These are phyloP conservation scores for Macrotrachela quadricornifera DNA, from an alignment of 1,140 invertebrate species.

Conservation along the genomic window DNA sequence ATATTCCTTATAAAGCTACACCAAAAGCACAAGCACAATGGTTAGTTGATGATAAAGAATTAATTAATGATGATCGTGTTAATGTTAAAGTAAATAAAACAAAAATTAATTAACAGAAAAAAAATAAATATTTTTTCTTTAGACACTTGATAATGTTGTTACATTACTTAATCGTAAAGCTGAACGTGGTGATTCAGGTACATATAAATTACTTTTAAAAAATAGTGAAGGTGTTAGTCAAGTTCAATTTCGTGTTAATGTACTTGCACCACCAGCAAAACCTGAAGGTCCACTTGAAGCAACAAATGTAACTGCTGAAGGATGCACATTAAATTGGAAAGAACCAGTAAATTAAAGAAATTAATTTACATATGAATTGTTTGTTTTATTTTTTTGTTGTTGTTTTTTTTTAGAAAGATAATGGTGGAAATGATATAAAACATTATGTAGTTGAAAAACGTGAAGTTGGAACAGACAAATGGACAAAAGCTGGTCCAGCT, in stretches of 20 bases:
- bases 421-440: conserved; percentile 70
- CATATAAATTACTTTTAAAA: conserved; percentile 70
- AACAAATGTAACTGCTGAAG: conserved; percentile 80
- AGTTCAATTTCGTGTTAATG: conserved; percentile 71
- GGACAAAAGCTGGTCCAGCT: conserved; percentile 6
- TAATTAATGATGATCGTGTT: conserved; percentile 34
- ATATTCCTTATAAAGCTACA: conserved; percentile 77
- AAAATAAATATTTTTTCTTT: conserved; percentile 10
- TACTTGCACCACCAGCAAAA: conserved; percentile 52
- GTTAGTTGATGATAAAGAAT: conserved; percentile 62
- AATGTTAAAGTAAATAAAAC: not conserved
- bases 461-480: conserved; percentile 44
- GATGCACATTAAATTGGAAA: conserved; percentile 78
- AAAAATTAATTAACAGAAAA: no score
- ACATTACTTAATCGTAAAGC: conserved; percentile 75
- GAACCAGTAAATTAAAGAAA: conserved; percentile 77
- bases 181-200: conserved; percentile 65
- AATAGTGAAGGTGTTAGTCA: conserved; percentile 85
- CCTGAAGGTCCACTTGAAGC: conserved; percentile 56
- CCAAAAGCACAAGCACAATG: conserved; percentile 78
- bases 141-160: conserved; percentile 63
- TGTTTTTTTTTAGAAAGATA: conserved; percentile 17
- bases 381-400: conserved; percentile 68
- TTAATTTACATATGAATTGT: conserved; percentile 56
- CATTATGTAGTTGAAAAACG: conserved; percentile 86